Evolutionary conservation across 2,888 invertebrate species (phyloP), one percentile per base, ranked within the genome.

Genomic region (Ectobius pallidus): DNA sequence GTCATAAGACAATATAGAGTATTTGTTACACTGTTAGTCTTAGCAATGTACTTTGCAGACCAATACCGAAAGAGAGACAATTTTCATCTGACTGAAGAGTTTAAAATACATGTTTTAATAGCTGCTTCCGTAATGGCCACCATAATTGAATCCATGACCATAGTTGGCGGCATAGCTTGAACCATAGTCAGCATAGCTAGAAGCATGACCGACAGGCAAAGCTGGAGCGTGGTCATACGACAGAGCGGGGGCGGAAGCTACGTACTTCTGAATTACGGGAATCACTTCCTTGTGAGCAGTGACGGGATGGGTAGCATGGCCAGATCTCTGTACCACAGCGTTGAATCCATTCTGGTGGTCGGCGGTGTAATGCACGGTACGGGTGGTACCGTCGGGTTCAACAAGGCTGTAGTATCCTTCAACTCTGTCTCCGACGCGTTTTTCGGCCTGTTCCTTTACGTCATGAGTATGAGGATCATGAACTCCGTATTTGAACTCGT

Each of bases 301-400:
- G 3, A 4, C 46, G 22, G 88, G 87, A 80, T 88, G 88, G 0
- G 85, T 85, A 20, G 88, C 86, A 78, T 90, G 90, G 65, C 89
- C 90, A 27, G 87, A 84, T 81, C 87, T 55, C 44, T 39, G 20
- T 7, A 87, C 86, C 77, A 42, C 67, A 22, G 20, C 86, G 82
- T 86, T 85, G 83, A 86, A 86, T 79, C 86, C 86, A 84, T 78
- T 77, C 76, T 75, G 74, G 70, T 75, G 73, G 70, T 87, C 87
- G 22, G 88, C 87, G 32, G 88, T 86, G 79, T 89, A 89, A 77
- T 89, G 86, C 27, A 89, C 89, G 46, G 86, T 85, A 75, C 76
- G 62, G 42, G 42, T n/a, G 9, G 70, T 70, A 20, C 70, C 70
- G 42, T 70, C 70, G 11, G 70, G 44, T 27, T 70, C 70, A 30